Conservation (phyloP, 2,888 invertebrate genomes). For the Congeria kusceri region DNA sequence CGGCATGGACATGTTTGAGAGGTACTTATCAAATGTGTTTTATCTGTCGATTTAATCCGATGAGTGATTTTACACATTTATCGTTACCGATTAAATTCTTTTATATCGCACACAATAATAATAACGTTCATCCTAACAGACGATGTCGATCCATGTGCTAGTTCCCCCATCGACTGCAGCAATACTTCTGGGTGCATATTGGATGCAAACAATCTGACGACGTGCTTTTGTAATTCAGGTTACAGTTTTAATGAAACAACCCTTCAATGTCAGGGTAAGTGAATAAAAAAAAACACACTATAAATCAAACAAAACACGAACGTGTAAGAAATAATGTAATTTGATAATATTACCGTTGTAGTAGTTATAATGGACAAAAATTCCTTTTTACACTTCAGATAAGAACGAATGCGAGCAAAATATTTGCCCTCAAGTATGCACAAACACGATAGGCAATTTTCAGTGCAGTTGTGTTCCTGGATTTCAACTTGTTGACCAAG, state of each 20-base stretch:
- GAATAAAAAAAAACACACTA: too few relatives aligned
- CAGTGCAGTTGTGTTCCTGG: background rate
- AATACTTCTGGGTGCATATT: background rate
- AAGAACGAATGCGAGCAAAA: background rate
- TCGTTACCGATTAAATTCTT: too few relatives aligned
- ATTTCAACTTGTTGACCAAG: background rate
- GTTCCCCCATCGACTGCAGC: background rate
- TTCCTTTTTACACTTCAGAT: background rate
- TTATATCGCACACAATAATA: too few relatives aligned
- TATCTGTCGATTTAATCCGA: too few relatives aligned
- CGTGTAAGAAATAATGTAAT: too few relatives aligned
- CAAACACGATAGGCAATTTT: background rate
- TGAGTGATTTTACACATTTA: too few relatives aligned
- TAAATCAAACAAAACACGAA: too few relatives aligned
- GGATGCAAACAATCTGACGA: conserved; percentile 1
- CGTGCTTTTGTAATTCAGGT: background rate
- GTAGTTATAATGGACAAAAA: too few relatives aligned
- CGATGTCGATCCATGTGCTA: background rate
- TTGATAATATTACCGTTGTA: too few relatives aligned
- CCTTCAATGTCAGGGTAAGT: too few relatives aligned
- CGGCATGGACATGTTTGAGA: background rate
- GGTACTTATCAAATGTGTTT: too few relatives aligned
- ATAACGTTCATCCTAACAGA: too few relatives aligned
- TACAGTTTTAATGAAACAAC: background rate
- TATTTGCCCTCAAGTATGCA: conserved; percentile 1